Percentiles rank a stretch among this genome's conserved stretches.
Conservation (phyloP, 2,888 invertebrate species). For the Bibio marci region DNA sequence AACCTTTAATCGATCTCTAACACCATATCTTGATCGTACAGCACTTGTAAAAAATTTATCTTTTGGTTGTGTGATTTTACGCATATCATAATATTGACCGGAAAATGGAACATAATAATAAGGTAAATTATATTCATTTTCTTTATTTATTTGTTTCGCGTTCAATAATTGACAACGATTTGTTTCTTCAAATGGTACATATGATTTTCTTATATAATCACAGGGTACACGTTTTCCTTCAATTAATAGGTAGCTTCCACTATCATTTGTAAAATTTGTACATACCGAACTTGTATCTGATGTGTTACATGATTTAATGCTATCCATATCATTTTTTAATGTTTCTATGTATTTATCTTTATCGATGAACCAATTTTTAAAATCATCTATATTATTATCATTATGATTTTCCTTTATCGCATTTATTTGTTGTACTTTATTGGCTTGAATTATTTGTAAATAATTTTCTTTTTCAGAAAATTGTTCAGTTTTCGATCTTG, state of each 20-base stretch:
- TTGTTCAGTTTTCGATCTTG: no score
- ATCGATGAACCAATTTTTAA: no score
- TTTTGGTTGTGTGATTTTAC: constrained; percentile 13
- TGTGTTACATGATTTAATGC: constrained; percentile 23
- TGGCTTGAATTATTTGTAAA: no score
- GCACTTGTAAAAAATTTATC: constrained; percentile 25
- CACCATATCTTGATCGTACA: constrained; percentile 20
- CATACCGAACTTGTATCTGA: constrained; percentile 24
- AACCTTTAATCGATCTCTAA: constrained; percentile 23
- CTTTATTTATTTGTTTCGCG: constrained; percentile 21
- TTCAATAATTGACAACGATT: no score
- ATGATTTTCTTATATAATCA: constrained; percentile 23
- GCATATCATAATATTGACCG: constrained; percentile 22
- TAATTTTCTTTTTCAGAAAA: no score
- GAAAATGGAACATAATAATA: constrained; percentile 22
- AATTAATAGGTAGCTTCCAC: constrained; percentile 23
- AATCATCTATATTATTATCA: no score
- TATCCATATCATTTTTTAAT: no score
- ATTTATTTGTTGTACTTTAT: no score
- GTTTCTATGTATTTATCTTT: no score
- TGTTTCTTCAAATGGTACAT: constrained; percentile 26
- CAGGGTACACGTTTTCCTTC: constrained; percentile 23
- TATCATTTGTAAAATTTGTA: constrained; percentile 25
- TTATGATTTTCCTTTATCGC: no score
- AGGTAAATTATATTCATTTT: constrained; percentile 20